These are phyloP conservation scores for Antennarius striatus DNA, from an alignment of 2,113 vertebrate species.

Conservation along the genomic window DNA sequence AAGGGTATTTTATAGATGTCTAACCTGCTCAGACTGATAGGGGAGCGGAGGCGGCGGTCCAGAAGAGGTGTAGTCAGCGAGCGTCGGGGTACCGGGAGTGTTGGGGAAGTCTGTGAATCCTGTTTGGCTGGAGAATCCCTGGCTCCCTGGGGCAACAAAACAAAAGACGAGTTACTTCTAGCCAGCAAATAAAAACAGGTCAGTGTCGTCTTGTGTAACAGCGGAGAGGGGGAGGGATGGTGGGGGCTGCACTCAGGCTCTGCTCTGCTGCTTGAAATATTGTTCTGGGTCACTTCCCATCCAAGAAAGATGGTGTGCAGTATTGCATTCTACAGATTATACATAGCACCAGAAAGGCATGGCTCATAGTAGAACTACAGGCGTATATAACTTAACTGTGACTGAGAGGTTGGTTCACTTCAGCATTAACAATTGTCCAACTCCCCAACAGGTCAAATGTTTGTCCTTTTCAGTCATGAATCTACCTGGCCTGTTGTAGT, in stretches of 20 bases:
- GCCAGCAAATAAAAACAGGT: slow-evolving; percentile 12
- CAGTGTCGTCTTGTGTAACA: not conserved
- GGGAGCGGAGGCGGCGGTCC: slow-evolving; percentile 81
- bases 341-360: not conserved
- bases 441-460: not conserved
- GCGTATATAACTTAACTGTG: too few species aligned
- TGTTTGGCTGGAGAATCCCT: slow-evolving; percentile 83
- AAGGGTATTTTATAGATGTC: not conserved
- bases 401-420: too few species aligned
- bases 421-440: too few species aligned
- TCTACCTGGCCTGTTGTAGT: slow-evolving; percentile 85
- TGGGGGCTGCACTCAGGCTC: not conserved
- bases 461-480: not conserved
- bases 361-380: not conserved
- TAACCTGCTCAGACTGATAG: slow-evolving; percentile 86
- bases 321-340: not conserved
- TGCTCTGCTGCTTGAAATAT: not conserved
- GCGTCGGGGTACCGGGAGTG: slow-evolving; percentile 82
- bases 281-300: slow-evolving; percentile 29
- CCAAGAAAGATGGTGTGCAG: not conserved
- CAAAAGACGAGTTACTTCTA: not conserved
- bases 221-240: not conserved
- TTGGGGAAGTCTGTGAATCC: slow-evolving; percentile 88
- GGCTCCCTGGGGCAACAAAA: slow-evolving; percentile 67
- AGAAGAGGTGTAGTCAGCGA: slow-evolving; percentile 83